Base-by-base conservation (phyloP, 2,888 invertebrate species). In the Melinopterus prodromus region DNA sequence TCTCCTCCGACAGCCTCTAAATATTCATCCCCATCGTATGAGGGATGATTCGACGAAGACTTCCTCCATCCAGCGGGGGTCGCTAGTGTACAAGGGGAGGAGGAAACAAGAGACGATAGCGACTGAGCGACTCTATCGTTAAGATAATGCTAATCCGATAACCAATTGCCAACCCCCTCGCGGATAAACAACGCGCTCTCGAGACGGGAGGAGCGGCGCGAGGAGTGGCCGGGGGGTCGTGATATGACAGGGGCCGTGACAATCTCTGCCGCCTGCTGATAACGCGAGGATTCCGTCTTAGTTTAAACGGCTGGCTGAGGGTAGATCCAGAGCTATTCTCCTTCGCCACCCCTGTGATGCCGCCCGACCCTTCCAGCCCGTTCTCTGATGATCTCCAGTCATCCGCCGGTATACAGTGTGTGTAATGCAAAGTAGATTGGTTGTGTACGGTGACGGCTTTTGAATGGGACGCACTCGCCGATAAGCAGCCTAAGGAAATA, bases 81-180 rank as follows among this genome's bases (percentile, higher is more conserved):
- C 5, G 53, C 53, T 26, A 26, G 26, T 26, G 26, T 26, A 26
- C 2, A 26, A 26, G 53, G 53, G 53, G 53, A 53, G 9, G 53
- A 53, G 53, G 53, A 53, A n/a, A 53, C 53, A 53, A 53, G 53
- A 53, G 53, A 53, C 7, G 53, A 53, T 53, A 53, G 53, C 53
- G 53, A 53, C 53, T 53, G 53, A 53, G 53, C 53, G 53, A 53
- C 53, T 53, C 53, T 89, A 89, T 89, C 89, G 89, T 89, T 89
- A 87, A 89, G 89, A 89, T 89, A 89, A 89, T 87, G 88, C 86
- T 89, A 89, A 89, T 89, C 89, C 89, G 89, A 89, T 89, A 89
- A 89, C 88, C 89, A 89, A 89, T 89, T 89, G 88, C 89, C 87
- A 37, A 74, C 74, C 74, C 71, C 74, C 74, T 74, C 37, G 81